Base-by-base conservation (phyloP, 2,888 invertebrate genomes). In the Hirtodrosophila cameraria region DNA sequence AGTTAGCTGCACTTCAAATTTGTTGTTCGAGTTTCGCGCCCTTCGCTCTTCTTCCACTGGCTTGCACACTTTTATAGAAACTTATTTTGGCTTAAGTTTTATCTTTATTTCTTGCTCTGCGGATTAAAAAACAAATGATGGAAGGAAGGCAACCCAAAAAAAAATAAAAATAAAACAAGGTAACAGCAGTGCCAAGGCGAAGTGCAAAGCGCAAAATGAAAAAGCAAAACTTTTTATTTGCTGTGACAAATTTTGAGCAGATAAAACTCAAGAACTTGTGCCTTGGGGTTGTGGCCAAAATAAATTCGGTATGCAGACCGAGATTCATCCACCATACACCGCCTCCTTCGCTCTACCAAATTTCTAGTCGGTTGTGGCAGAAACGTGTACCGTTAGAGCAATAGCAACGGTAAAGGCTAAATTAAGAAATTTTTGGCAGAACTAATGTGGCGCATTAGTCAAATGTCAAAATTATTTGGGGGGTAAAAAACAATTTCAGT, bases 191-290 rank as follows among this genome's bases (percentile, higher is more conserved):
- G 39, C 20, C 36, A 45, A 31, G 48, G 48, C 42, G 43, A 41
- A 71, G 61, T 28, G 25, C 43, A 35, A 48, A 55, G 58, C 28
- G 54, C 42, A 53, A 59, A 55, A 60, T 66, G 66, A 66, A 77
- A 77, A 78, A 63, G 69, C 64, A 71, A 78, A 82, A 82, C 74
- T 81, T 82, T 84, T 76, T 82, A 82, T 79, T 79, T 82, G 79
- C 79, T 82, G 82, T 84, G 84, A 82, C 82, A 82, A 82, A 82
- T 82, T 82, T 81, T 78, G 61, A 65, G 67, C 71, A 74, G 84
- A 82, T 84, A 84, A 82, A 78, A 68, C 81, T 71, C 50, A 53
- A 64, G 72, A 84, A 78, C 74, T 84, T 84, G 50, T 48, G 66
- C 68, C 50, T 30, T 36, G 57, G 60, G 62, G 41, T 70, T 82